These are phyloP conservation scores for Drosophila biarmipes DNA, from an alignment of 1,140 invertebrate species.

Conservation along the genomic window DNA sequence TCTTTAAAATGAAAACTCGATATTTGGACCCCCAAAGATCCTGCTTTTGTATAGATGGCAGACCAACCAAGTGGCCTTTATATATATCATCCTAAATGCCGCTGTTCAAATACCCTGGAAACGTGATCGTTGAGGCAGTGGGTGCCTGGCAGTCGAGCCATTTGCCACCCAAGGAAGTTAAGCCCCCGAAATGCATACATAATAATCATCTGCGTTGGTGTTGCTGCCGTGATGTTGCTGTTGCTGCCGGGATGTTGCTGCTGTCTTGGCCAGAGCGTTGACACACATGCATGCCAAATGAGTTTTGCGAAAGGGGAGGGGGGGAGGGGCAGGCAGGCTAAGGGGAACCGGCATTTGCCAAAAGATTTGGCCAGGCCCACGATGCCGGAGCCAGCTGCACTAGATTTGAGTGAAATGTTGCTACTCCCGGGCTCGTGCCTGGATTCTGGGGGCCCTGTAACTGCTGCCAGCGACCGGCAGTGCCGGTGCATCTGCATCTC, in stretches of 20 bases:
- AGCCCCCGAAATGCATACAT: slow-evolving; percentile 50
- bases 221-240: slow-evolving; percentile 2
- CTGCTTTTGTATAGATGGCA: not conserved
- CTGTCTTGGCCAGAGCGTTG: slow-evolving; percentile 51
- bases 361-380: slow-evolving; percentile 27
- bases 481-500: slow-evolving; percentile 2
- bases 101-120: not conserved
- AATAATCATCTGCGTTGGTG: slow-evolving; percentile 33
- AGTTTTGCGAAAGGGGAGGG: slow-evolving; percentile 10
- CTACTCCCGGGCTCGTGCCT: slow-evolving; percentile 9
- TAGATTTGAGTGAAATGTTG: slow-evolving; percentile 58
- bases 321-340: too few species aligned
- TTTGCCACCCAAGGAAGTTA: slow-evolving; percentile 27
- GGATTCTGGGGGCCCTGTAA: slow-evolving; percentile 1
- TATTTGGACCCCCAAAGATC: not conserved
- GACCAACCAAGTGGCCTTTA: not conserved
- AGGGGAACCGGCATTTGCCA: slow-evolving; percentile 20
- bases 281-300: slow-evolving; percentile 63
- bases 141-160: not conserved
- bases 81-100: not conserved
- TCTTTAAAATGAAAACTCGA: not conserved
- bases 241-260: slow-evolving; percentile 3
- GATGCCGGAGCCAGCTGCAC: slow-evolving; percentile 31
- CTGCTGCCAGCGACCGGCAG: slow-evolving; percentile 11
- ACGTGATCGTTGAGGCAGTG: not conserved